Percentiles rank a stretch among this genome's conserved stretches.
phyloP scores from a whole-genome alignment of 2,113 vertebrate species.

The Manacus vitellinus region DNA sequence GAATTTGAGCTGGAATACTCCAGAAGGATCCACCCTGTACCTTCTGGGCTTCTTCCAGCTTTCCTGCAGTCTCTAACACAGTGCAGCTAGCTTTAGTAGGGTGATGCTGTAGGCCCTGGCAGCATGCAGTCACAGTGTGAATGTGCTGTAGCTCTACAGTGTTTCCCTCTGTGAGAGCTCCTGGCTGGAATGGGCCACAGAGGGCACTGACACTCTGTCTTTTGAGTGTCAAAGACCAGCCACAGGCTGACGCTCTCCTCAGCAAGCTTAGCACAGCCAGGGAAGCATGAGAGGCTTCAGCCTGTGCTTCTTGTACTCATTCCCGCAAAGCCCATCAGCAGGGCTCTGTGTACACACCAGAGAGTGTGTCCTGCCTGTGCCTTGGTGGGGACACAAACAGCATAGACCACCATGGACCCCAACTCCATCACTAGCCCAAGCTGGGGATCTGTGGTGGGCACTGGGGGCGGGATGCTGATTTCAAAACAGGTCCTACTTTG shows the following conservation, averaged over 20 bases:
- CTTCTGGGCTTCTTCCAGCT: background rate
- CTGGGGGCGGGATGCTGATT: accelerated
- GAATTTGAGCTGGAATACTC: background rate
- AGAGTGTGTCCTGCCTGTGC: background rate
- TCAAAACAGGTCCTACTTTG: background rate
- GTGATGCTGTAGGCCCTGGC: background rate
- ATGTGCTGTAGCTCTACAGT: accelerated
- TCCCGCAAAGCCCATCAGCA: background rate
- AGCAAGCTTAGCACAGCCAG: background rate
- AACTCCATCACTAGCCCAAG: accelerated
- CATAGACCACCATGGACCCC: background rate
- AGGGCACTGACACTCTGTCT: background rate
- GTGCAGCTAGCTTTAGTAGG: background rate
- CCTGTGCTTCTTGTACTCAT: accelerated
- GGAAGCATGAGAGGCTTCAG: accelerated
- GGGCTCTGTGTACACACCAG: background rate
- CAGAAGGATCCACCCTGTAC: background rate
- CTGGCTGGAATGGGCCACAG: background rate
- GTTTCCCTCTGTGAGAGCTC: background rate
- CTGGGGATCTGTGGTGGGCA: background rate
- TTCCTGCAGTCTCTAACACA: background rate
- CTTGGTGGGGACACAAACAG: accelerated
- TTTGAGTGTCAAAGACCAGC: background rate
- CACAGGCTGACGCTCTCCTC: accelerated
- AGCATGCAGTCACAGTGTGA: accelerated